phyloP scores from a whole-genome alignment of 2,113 vertebrate genomes.

The Stigmatopora nigra region DNA sequence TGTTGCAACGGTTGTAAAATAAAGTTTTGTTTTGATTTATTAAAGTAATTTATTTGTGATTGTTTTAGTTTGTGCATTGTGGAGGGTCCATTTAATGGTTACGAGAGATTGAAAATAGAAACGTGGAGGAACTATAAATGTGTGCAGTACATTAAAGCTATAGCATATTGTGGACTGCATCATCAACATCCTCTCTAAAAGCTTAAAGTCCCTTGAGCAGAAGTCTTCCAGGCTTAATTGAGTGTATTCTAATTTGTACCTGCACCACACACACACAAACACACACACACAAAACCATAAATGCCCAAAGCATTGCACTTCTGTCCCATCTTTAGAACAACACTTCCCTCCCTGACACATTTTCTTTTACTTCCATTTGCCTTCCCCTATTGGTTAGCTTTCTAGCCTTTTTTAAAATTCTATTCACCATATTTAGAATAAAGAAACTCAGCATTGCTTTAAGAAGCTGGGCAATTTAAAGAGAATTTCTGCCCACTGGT shows the following conservation, averaged over 20 bases:
- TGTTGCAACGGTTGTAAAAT: not conserved
- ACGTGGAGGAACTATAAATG: constrained; percentile 5
- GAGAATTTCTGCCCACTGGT: constrained; percentile 12
- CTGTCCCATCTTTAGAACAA: constrained; percentile 49
- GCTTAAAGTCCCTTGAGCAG: constrained; percentile 62
- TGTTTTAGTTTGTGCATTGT: not conserved
- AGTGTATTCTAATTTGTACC: constrained; percentile 68
- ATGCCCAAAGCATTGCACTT: constrained; percentile 60
- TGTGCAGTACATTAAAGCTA: constrained; percentile 43
- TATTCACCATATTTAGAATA: constrained; percentile 17
- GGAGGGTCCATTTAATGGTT: not conserved
- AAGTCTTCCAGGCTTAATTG: constrained; percentile 62
- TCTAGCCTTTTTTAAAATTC: constrained; percentile 40
- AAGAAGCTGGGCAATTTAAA: constrained; percentile 15
- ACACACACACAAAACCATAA: constrained; percentile 57
- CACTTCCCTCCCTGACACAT: constrained; percentile 36
- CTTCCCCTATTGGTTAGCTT: constrained; percentile 36
- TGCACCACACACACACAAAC: constrained; percentile 39
- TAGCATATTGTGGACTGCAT: constrained; percentile 40
- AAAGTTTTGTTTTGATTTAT: not conserved
- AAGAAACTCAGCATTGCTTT: constrained; percentile 23
- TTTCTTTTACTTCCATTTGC: constrained; percentile 27
- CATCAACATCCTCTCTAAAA: constrained; percentile 57
- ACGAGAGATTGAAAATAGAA: constrained; percentile 2
- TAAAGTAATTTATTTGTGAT: constrained; percentile 1